These are phyloP conservation scores for Artibeus lituratus DNA, from an alignment of 2,797 vertebrate species.

Conservation along the genomic window DNA sequence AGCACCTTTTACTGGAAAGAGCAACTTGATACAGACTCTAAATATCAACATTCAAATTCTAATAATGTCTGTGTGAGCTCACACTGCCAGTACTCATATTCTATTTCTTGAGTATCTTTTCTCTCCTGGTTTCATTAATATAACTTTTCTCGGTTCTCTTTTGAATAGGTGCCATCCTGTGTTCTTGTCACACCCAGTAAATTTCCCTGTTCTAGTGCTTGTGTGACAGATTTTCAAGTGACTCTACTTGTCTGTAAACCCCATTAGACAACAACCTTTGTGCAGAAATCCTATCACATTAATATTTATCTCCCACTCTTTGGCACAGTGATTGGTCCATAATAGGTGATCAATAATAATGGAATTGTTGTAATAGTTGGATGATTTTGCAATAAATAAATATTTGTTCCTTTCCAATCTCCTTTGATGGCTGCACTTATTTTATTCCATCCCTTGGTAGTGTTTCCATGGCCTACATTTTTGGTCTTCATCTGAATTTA, in stretches of 20 bases:
- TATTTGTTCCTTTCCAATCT: background rate
- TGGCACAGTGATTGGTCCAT: background rate
- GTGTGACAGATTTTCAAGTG: background rate
- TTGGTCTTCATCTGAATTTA: background rate
- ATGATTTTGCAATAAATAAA: background rate
- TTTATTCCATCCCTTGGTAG: background rate
- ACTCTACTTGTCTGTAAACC: background rate
- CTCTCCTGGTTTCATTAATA: background rate
- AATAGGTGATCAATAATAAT: background rate
- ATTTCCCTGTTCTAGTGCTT: background rate
- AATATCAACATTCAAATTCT: constrained; percentile 21
- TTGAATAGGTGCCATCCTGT: background rate
- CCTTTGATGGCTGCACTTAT: background rate
- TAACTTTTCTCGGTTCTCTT: background rate
- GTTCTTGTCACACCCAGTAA: background rate
- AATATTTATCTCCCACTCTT: background rate
- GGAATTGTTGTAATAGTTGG: background rate
- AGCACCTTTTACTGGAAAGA: background rate
- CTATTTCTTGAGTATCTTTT: background rate
- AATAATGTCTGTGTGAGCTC: background rate
- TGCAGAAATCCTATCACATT: background rate
- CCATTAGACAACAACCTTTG: background rate
- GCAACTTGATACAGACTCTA: background rate
- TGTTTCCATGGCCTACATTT: background rate
- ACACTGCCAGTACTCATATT: background rate